Evolutionary conservation across 2,797 vertebrate genomes (phyloP).

Genomic region (Mormyrus proboscirostris): DNA sequence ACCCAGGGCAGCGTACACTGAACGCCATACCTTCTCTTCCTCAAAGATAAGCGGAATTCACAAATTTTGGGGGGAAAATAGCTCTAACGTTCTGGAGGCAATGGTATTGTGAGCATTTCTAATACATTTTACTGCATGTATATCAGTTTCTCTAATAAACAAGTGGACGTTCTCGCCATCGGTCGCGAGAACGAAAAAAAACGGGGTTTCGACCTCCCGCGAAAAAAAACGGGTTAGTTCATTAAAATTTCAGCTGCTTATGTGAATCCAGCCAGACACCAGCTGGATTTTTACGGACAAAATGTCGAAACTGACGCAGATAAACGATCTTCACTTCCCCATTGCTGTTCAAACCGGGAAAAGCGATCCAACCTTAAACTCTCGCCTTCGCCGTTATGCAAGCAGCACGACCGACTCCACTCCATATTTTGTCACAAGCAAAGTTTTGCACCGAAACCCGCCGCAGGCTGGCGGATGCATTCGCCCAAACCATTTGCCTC

Average conservation of each 20-base stretch:
- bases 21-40: neutral
- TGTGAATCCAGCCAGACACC: neutral
- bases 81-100: neutral
- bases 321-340: neutral
- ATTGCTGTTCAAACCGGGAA: neutral
- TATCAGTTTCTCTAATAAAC: neutral
- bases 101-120: neutral
- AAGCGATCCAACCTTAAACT: neutral
- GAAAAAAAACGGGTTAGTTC: neutral
- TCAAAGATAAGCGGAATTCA: neutral
- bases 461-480: constrained; percentile 17
- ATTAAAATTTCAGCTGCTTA: neutral
- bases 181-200: neutral
- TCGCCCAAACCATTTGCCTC: neutral
- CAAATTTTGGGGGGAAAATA: neutral
- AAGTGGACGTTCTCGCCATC: neutral
- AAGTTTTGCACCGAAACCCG: neutral
- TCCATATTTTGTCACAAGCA: constrained; percentile 22
- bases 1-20: neutral
- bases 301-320: neutral
- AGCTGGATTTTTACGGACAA: neutral
- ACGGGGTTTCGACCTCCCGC: neutral
- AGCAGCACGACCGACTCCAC: constrained; percentile 5
- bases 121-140: neutral
- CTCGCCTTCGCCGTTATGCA: neutral